Evolutionary conservation across 2,113 vertebrate species (phyloP), one percentile per base, ranked within the genome.

Genomic region (Phylloscopus whistleri): DNA sequence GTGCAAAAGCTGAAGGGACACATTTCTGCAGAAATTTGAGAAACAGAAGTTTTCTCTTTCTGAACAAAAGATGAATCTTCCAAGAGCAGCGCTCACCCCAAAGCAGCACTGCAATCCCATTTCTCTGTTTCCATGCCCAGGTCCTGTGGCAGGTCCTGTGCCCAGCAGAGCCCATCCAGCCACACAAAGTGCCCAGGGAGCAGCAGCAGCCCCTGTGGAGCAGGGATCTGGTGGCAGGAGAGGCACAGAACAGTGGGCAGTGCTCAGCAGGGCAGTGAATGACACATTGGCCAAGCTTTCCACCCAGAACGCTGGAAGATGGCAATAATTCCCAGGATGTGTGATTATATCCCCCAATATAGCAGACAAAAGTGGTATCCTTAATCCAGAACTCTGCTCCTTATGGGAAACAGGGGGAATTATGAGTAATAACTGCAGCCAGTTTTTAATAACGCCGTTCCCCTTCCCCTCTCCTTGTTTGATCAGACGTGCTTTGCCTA

Each of bases 121-220:
- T 33, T 15, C 31, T 6, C 0, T 1, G 1, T n/a, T 93, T 48
- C 5, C 1, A 0, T 1, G 16, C 26, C 85, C 24, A 0, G 2
- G 15, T 49, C 43, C 14, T 17, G 26, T 9, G 21, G 22, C 28
- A 1, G 26, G 16, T 14, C 51, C 37, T 31, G 22, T 48, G 46
- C 70, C 20, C 10, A 6, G 16, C 59, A 39, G 39, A 5, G 30
- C 15, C 70, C 37, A 48, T 7, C 1, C 26, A 37, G 33, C 55
- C 26, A 0, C 64, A 43, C 17, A 5, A 23, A 12, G 4, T 17
- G 68, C 15, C 3, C 22, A 19, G 35, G 49, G 53, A 27, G 28
- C 39, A 59, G 75, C 39, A 59, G 75, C 49, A 53, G 9, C 9
- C 10, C 84, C 35, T 7, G n/a, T 43, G 44, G 84, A 35, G 44